Evolutionary conservation across 2,113 vertebrate genomes (phyloP).

Genomic region (Silurus glanis): DNA sequence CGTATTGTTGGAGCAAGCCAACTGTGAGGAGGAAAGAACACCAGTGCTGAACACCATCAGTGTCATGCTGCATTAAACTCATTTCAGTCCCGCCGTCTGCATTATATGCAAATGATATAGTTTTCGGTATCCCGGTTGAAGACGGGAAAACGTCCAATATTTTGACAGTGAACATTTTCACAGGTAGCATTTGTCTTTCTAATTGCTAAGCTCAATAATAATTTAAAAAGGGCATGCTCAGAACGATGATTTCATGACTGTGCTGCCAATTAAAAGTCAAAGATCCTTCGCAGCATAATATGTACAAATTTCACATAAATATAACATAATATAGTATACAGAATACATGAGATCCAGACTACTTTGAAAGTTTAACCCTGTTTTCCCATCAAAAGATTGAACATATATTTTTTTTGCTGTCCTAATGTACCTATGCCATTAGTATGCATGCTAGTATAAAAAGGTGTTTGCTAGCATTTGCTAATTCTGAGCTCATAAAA

Average conservation of each 20-base stretch:
- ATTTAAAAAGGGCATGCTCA: neutral
- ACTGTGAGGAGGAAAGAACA: constrained; percentile 69
- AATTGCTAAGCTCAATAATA: neutral
- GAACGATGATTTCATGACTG: neutral
- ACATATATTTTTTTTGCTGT: neutral
- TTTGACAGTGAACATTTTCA: constrained; percentile 12
- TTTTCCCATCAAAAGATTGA: neutral
- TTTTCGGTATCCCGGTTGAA: neutral
- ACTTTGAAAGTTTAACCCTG: neutral
- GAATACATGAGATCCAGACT: too few relatives aligned
- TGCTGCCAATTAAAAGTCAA: neutral
- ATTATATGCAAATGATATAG: constrained; percentile 11
- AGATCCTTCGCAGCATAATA: neutral
- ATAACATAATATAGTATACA: too few relatives aligned
- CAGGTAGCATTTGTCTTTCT: neutral
- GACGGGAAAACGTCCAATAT: constrained; percentile 8
- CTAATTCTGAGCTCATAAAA: neutral
- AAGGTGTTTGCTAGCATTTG: neutral
- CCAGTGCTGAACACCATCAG: constrained; percentile 71
- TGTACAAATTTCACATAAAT: neutral
- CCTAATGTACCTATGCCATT: neutral
- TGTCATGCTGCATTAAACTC: constrained; percentile 72
- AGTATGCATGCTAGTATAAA: neutral
- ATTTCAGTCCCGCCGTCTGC: constrained; percentile 34
- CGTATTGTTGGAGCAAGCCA: constrained; percentile 74